phyloP scores from a whole-genome alignment of 2,888 invertebrate genomes.

The Galerucella nymphaeae region DNA sequence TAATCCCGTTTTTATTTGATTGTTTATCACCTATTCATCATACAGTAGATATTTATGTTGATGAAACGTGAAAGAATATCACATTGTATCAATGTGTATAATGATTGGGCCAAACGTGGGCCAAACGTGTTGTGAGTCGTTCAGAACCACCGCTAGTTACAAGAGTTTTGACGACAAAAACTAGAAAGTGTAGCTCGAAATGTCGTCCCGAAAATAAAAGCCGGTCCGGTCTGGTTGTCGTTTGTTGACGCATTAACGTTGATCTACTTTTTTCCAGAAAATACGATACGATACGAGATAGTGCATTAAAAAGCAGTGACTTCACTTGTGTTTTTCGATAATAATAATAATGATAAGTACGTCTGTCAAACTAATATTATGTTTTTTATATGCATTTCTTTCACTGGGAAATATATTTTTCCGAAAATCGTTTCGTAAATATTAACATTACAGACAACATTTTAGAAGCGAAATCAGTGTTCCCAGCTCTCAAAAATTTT shows the following conservation, averaged over 20 bases:
- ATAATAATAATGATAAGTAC: background rate
- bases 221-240: slow-evolving; percentile 36
- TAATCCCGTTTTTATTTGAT: background rate
- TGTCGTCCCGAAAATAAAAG: slow-evolving; percentile 52
- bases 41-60: slow-evolving; percentile 33
- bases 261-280: slow-evolving; percentile 56
- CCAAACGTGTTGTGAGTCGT: slow-evolving; percentile 41
- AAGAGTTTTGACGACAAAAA: slow-evolving; percentile 55
- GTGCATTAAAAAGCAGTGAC: background rate
- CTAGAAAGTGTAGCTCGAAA: slow-evolving; percentile 54
- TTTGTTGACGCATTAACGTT: slow-evolving; percentile 58
- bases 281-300: slow-evolving; percentile 24
- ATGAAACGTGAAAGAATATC: slow-evolving; percentile 45
- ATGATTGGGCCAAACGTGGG: slow-evolving; percentile 37
- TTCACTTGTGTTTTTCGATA: background rate
- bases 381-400: too few relatives aligned
- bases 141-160: slow-evolving; percentile 45
- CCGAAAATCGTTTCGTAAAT: too few relatives aligned
- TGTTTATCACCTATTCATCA: slow-evolving; percentile 4
- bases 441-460: too few relatives aligned
- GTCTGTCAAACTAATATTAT: too few relatives aligned
- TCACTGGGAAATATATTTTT: too few relatives aligned
- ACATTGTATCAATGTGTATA: slow-evolving; percentile 30
- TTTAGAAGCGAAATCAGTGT: too few relatives aligned
- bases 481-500: too few relatives aligned